Evolutionary conservation across 2,113 vertebrate genomes (phyloP), one percentile per base, ranked within the genome.

Genomic region (Dasypus novemcinctus): DNA sequence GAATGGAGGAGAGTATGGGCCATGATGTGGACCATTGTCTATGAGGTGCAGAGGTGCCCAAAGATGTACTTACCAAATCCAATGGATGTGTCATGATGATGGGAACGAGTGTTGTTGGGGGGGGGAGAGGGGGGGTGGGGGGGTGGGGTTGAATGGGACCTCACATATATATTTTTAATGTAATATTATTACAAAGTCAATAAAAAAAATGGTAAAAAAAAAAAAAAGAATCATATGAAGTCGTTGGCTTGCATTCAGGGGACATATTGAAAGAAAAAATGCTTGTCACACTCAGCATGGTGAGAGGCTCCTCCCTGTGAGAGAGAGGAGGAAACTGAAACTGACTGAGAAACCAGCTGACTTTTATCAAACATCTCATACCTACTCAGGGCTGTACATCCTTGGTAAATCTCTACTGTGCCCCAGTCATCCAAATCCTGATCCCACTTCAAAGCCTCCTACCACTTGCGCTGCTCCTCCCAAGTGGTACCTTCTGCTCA

Each of bases 251-350:
- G 29, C 11, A 69, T n/a, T 59, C 76, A 41, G 33, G n/a, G 52
- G 52, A 10, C n/a, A 33, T 74, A 10, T 69, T 59, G 46, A 89
- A 94, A 78, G 49, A 57, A 74, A 74, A 74, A 86, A n/a, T 49
- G 27, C 71, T 71, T 18, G 38, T 75, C 36, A 18, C 10, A 27
- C 2, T 72, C 64, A 29, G 31, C 68, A 41, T 49, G n/a, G 43
- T 29, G 15, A 85, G 23, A 52, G 27, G 61, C 17, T 27, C 14
- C 59, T 79, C 7, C 33, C 49, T 46, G 49, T 33, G 64, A 49
- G 13, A 71, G 20, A 11, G 0, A 57, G n/a, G 38, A 72, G 33
- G 13, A 68, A 72, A 18, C 3, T 7, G 38, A 59, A 61, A 64
- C n/a, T 52, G 3, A 63, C 46, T 3, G 11, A 66, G 69, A 43